phyloP scores from a whole-genome alignment of 2,888 invertebrate species.

The Dioctria rufipes region DNA sequence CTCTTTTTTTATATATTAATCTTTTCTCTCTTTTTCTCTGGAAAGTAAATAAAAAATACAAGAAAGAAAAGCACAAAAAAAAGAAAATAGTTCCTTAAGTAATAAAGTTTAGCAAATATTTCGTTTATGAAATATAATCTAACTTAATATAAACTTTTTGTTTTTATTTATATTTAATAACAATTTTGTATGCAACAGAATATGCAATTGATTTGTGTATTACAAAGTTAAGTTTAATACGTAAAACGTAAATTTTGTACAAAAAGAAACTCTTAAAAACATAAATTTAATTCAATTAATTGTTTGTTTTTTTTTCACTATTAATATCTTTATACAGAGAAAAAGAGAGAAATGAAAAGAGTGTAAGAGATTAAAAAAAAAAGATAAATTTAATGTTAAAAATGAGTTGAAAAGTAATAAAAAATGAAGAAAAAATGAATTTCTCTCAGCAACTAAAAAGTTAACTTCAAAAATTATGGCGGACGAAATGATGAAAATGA shows the following conservation, averaged over 20 bases:
- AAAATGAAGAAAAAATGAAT: slow-evolving; percentile 21
- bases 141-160: neutral
- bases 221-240: too few relatives aligned
- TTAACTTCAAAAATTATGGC: neutral
- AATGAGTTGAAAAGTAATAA: neutral
- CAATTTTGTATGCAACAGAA: too few relatives aligned
- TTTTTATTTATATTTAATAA: slow-evolving; percentile 4
- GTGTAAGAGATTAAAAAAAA: slow-evolving; percentile 1
- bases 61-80: neutral
- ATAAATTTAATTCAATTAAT: too few relatives aligned
- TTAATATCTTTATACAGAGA: neutral
- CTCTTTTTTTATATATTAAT: slow-evolving; percentile 7
- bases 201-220: too few relatives aligned
- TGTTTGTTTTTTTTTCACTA: neutral
- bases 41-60: neutral
- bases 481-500: neutral
- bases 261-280: too few relatives aligned
- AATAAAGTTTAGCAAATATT: slow-evolving; percentile 10
- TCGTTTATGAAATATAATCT: slow-evolving; percentile 10
- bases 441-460: slow-evolving; percentile 48
- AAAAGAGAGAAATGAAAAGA: slow-evolving; percentile 35
- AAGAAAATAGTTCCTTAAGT: neutral
- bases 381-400: neutral
- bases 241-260: too few relatives aligned
- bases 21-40: slow-evolving; percentile 42